Base-by-base conservation (phyloP, 2,888 invertebrate genomes). In the Cryptus viduatorius region DNA sequence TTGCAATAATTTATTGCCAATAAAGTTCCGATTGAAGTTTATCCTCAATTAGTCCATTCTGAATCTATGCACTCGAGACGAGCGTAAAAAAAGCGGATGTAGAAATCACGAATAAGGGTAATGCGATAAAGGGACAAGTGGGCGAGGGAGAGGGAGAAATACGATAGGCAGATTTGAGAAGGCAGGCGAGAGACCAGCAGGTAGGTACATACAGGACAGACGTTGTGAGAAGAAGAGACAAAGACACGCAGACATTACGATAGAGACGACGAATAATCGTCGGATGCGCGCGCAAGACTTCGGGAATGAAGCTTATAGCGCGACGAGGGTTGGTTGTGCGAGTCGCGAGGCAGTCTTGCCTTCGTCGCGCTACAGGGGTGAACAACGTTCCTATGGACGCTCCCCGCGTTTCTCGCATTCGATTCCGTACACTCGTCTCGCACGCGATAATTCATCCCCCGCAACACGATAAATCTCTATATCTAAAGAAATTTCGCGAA, bases 301-400 rank as follows among this genome's bases (percentile, higher is more conserved):
- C 61, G 53, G 53, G 68, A 61, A 59, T 59, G 78, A 78, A 79
- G 77, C 77, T 65, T 77, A 79, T 61, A 64, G 86, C 67, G 76
- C 44, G 68, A 56, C 29, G 79, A 61, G 72, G 84, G 76, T 79
- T 83, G 86, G 83, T 82, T 76, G 50, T 24, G 61, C 46, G 75
- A 72, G 75, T 71, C 83, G 86, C 81, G 79, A 87, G 89, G 88
- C 91, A 92, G 92, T 92, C 90, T 91, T 90, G 90, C 90, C 89
- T 90, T 89, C 90, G 92, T 89, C 90, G 91, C 89, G 92, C 82
- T 89, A 85, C 89, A 89, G 90, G 37, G 90, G 85, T 89, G 88
- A 90, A 89, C 87, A 89, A 87, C 76, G 71, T 67, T 71, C 67
- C 77, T 19, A 37, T 8, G 37, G 42, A 71, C 76, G 82, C 71